Percentiles rank a stretch among this genome's conserved stretches.
Conservation (phyloP, 2,888 invertebrate species). For the Parascotia fuliginaria region DNA sequence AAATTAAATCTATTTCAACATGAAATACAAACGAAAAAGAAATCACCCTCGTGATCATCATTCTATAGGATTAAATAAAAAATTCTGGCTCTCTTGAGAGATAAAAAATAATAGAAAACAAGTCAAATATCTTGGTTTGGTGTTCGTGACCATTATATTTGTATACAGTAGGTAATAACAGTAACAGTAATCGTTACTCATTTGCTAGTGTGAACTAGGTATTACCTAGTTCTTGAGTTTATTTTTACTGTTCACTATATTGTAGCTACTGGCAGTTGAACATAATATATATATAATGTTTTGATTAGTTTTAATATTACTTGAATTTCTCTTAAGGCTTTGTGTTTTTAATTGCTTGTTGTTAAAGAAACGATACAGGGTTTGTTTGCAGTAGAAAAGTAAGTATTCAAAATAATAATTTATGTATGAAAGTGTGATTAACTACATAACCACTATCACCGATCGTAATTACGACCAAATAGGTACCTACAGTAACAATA, state of each 20-base stretch:
- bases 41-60: conserved; percentile 26
- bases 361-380: too few species aligned
- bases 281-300: conserved; percentile 29
- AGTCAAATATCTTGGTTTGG: conserved; percentile 39
- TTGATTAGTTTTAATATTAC: conserved; percentile 29
- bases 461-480: too few species aligned
- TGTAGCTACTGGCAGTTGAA: conserved; percentile 18
- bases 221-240: conserved; percentile 38
- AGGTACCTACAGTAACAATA: too few species aligned
- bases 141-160: conserved; percentile 42
- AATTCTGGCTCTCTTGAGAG: conserved; percentile 20
- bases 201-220: conserved; percentile 46
- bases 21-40: conserved; percentile 15
- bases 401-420: too few species aligned
- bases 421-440: too few species aligned
- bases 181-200: conserved; percentile 42
- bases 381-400: too few species aligned
- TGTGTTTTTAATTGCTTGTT: too few species aligned
- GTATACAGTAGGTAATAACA: conserved; percentile 44
- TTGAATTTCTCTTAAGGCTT: conserved; percentile 31
- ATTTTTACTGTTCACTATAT: conserved; percentile 36
- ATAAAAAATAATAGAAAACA: conserved; percentile 41
- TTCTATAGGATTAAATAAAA: conserved; percentile 29
- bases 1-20: conserved; percentile 13
- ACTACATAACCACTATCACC: too few species aligned